Evolutionary conservation across 2,797 vertebrate species (phyloP).

Genomic region (Eptatretus atami): DNA sequence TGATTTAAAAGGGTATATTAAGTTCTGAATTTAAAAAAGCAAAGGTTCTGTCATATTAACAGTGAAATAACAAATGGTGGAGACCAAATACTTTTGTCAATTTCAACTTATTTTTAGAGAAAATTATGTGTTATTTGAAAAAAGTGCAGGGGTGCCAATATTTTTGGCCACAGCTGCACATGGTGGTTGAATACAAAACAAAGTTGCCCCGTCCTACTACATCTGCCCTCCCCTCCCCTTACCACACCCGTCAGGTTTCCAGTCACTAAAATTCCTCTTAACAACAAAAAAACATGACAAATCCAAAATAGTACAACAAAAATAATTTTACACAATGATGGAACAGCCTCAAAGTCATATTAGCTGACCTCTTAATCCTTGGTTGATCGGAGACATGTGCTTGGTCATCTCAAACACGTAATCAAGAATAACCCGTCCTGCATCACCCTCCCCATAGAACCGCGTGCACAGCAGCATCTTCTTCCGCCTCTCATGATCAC

Average conservation of each 20-base stretch:
- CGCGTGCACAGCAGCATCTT: constrained; percentile 61
- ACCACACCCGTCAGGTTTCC: background rate
- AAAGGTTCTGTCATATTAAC: too few species aligned
- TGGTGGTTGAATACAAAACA: too few species aligned
- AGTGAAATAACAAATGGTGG: too few species aligned
- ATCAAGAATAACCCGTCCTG: constrained; percentile 57
- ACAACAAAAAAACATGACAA: background rate
- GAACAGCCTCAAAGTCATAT: background rate
- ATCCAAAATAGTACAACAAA: background rate
- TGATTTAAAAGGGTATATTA: too few species aligned
- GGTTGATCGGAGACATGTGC: constrained; percentile 54
- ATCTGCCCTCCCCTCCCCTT: background rate
- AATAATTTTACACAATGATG: background rate
- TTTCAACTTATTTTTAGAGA: too few species aligned
- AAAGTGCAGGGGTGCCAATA: too few species aligned
- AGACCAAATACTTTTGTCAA: too few species aligned
- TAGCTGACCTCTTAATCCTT: constrained; percentile 52
- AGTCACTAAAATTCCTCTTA: background rate
- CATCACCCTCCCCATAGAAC: constrained; percentile 35
- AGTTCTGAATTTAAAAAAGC: too few species aligned
- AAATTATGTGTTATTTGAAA: too few species aligned
- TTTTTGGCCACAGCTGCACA: too few species aligned
- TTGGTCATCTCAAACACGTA: constrained; percentile 69
- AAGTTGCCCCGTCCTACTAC: too few species aligned
- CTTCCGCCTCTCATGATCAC: constrained; percentile 89